These are phyloP conservation scores for Eupithecia dodoneata DNA, from an alignment of 2,888 invertebrate genomes.

Conservation along the genomic window DNA sequence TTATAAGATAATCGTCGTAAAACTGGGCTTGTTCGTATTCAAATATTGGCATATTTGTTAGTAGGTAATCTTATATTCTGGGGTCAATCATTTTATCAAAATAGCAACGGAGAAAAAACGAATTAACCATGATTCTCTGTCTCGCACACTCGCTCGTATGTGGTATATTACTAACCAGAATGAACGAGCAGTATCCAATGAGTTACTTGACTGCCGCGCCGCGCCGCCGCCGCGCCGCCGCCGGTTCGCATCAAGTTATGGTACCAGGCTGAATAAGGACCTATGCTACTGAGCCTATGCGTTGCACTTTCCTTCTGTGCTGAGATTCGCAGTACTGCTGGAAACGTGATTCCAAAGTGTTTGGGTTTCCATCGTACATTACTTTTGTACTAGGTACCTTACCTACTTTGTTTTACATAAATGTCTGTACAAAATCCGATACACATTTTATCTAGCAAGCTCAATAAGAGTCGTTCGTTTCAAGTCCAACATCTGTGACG, in stretches of 20 bases:
- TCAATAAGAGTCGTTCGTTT: background rate
- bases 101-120: background rate
- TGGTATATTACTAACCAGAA: constrained; percentile 43
- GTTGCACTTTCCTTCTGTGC: background rate
- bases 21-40: constrained; percentile 5
- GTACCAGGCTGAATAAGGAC: background rate
- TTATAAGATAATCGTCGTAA: background rate
- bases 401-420: background rate
- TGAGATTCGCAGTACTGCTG: background rate
- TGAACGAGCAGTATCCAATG: constrained; percentile 59
- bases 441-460: background rate
- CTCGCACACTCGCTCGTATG: constrained; percentile 52
- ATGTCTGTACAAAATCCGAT: background rate
- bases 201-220: constrained; percentile 58
- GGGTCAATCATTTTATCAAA: constrained; percentile 69
- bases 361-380: background rate
- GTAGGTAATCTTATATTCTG: constrained; percentile 46
- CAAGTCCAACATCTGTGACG: constrained; percentile 18
- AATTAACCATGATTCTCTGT: constrained; percentile 40
- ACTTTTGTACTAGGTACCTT: background rate
- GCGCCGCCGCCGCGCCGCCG: constrained; percentile 53
- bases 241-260: constrained; percentile 62
- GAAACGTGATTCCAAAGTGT: background rate
- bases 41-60: background rate
- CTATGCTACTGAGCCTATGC: background rate